Evolutionary conservation across 2,797 vertebrate species (phyloP), one percentile per base, ranked within the genome.

Genomic region (Diceros bicornis): DNA sequence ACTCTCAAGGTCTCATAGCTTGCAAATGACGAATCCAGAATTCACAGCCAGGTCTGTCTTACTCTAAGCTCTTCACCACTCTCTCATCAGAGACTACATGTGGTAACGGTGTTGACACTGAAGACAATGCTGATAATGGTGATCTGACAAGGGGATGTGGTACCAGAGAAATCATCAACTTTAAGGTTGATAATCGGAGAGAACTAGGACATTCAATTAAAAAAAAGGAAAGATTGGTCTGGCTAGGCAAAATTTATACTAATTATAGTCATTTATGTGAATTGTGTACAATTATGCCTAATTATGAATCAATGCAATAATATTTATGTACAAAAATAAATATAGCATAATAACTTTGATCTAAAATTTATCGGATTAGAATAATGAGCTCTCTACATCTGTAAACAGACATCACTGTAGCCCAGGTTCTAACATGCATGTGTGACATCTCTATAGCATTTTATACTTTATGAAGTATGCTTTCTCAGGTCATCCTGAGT

Each of bases 351-450:
- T 87, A 95, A 50, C 34, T 85, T 91, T 91, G 27, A 84, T 78
- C 52, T 75, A 72, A 97, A 85, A 90, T 95, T 52, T 77, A 93
- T 92, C 91, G 95, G 91, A 94, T 83, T 93, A 93, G n/a, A 83
- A 59, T 20, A 72, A n/a, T 82, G 25, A 91, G 25, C 2, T 78
- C 32, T 79, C 41, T 32, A 18, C 16, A 69, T 74, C 52, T 2
- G 12, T 81, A 79, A 92, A 66, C 59, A 89, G 69, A 86, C 55
- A 66, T 86, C 64, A 78, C 4, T 52, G 14, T 61, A 83, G 64
- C 59, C 50, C 16, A 83, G 55, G 20, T 71, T 69, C 64, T 93
- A 74, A 93, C 29, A 27, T 37, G 37, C 52, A 55, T 0, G 1
- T 50, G 6, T 16, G 57, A 41, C 34, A 87, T 71, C 64, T n/a